phyloP scores from a whole-genome alignment of 2,797 vertebrate species.

The Sebastes trivittatus region DNA sequence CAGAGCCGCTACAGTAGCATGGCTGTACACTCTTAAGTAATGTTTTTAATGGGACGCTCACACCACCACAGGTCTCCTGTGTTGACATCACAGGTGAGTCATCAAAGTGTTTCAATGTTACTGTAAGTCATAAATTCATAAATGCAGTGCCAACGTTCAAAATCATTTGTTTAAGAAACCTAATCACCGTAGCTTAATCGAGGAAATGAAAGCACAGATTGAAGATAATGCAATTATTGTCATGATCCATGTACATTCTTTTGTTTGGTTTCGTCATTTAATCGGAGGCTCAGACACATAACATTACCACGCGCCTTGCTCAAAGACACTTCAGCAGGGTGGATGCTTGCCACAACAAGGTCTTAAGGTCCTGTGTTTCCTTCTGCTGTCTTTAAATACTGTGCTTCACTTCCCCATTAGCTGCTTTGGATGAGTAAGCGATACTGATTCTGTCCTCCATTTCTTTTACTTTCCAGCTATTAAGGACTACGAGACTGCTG shows the following conservation, averaged over 20 bases:
- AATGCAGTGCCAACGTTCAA: neutral
- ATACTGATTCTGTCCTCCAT: slow-evolving; percentile 1
- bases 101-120: neutral
- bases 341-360: neutral
- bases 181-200: neutral
- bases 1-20: neutral
- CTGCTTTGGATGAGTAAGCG: neutral
- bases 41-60: too few relatives aligned
- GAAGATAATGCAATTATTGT: neutral
- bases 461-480: slow-evolving; percentile 83
- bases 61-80: neutral
- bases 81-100: neutral
- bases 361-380: neutral
- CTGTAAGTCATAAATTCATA: neutral
- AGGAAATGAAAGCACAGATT: neutral
- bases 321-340: neutral
- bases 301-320: neutral
- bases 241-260: neutral
- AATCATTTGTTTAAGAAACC: neutral
- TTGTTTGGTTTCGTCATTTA: neutral
- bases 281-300: neutral
- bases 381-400: neutral
- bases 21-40: neutral
- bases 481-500: slow-evolving; percentile 92
- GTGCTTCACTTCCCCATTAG: neutral